phyloP scores from a whole-genome alignment of 2,797 vertebrate genomes.

The Catharus ustulatus region DNA sequence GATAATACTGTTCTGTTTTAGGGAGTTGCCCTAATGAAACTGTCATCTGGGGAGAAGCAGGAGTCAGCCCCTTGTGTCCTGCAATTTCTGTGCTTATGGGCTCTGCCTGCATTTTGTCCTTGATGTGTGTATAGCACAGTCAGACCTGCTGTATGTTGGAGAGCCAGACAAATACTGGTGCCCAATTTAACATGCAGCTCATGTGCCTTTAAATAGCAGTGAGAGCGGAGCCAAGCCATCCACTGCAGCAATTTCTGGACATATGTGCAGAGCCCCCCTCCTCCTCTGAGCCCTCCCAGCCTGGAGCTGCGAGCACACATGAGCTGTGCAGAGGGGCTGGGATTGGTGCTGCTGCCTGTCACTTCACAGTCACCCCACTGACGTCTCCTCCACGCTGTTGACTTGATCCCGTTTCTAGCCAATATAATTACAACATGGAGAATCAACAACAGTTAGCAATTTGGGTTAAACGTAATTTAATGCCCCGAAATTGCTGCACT shows the following conservation, averaged over 20 bases:
- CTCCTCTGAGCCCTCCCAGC: conserved; percentile 40
- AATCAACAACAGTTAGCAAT: conserved; percentile 43
- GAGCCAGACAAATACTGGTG: conserved; percentile 17
- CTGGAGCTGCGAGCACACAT: fast-evolving
- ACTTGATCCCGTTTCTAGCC: conserved; percentile 18
- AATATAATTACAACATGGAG: conserved; percentile 31
- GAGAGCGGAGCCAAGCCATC: conserved; percentile 15
- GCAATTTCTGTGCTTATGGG: background rate
- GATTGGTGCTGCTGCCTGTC: conserved; percentile 47
- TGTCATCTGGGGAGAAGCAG: background rate
- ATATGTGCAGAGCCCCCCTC: conserved; percentile 30
- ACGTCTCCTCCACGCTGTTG: background rate
- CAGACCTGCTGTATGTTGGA: background rate
- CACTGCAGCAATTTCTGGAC: conserved; percentile 53
- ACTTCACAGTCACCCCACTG: conserved; percentile 58
- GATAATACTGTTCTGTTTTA: background rate
- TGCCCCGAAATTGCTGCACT: background rate
- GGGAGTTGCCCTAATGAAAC: background rate
- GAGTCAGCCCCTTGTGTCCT: background rate
- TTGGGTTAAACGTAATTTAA: conserved; percentile 43
- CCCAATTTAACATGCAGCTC: conserved; percentile 63
- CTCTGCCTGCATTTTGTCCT: background rate
- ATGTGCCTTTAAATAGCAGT: conserved; percentile 57
- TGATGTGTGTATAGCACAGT: background rate
- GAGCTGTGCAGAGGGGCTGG: fast-evolving